Conservation (phyloP, 1,140 invertebrate species). For the Euura saliciscinereae region DNA sequence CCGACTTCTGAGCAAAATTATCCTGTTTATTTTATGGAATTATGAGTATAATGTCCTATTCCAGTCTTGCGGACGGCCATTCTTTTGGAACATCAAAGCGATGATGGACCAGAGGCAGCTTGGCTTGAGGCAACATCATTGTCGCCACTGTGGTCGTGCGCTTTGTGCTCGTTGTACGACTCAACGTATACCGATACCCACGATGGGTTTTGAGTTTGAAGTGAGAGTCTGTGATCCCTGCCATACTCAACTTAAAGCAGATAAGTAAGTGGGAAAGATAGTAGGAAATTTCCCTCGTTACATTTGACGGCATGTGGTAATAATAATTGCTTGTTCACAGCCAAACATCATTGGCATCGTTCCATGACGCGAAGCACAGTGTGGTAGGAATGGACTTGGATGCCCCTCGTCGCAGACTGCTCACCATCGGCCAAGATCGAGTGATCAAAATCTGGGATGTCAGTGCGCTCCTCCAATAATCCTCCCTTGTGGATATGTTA, state of each 20-base stretch:
- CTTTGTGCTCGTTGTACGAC: conserved; percentile 92
- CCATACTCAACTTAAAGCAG: conserved; percentile 79
- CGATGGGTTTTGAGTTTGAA: conserved; percentile 98
- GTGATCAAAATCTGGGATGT: conserved; percentile 91
- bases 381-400: conserved; percentile 90
- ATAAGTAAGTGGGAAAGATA: conserved; percentile 72
- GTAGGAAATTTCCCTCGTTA: not conserved
- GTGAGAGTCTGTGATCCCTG: conserved; percentile 95
- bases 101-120: conserved; percentile 98
- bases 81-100: conserved; percentile 97
- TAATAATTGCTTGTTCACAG: conserved; percentile 61
- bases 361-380: conserved; percentile 94
- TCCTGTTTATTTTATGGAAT: conserved; percentile 7
- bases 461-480: conserved; percentile 64
- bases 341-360: conserved; percentile 87
- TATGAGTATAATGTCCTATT: conserved; percentile 18
- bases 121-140: conserved; percentile 89
- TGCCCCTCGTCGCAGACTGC: conserved; percentile 80
- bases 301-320: not conserved
- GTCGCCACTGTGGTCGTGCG: conserved; percentile 89
- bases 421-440: conserved; percentile 93
- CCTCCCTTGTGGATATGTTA: conserved; percentile 18
- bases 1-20: not conserved
- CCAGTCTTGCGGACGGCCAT: conserved; percentile 90
- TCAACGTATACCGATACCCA: conserved; percentile 85